phyloP scores from a whole-genome alignment of 2,888 invertebrate genomes.

The Danaus chrysippus region DNA sequence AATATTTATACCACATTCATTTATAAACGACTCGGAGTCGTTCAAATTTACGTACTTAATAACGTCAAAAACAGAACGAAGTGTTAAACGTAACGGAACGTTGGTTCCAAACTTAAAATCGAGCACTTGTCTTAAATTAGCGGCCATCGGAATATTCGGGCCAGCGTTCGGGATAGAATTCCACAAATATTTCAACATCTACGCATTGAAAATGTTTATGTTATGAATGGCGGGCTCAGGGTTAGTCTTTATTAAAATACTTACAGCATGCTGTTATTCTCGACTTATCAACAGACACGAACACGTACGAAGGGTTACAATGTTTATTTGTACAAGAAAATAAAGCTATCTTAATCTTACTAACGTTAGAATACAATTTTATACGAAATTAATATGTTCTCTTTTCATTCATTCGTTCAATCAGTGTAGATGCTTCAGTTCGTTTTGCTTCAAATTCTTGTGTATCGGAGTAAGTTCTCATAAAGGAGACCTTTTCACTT shows the following conservation, averaged over 20 bases:
- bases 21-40: too few relatives aligned
- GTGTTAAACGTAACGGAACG: neutral
- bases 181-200: slow-evolving; percentile 51
- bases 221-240: slow-evolving; percentile 28
- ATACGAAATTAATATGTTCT: too few relatives aligned
- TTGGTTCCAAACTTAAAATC: slow-evolving; percentile 41
- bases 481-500: slow-evolving; percentile 80
- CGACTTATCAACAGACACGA: neutral
- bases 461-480: slow-evolving; percentile 61
- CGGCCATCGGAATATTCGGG: slow-evolving; percentile 59
- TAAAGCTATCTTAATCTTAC: too few relatives aligned
- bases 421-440: too few relatives aligned
- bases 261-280: neutral
- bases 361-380: too few relatives aligned
- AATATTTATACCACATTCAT: too few relatives aligned
- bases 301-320: neutral
- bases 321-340: too few relatives aligned
- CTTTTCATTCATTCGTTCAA: too few relatives aligned
- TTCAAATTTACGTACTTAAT: too few relatives aligned
- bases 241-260: slow-evolving; percentile 19
- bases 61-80: neutral
- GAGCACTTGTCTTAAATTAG: slow-evolving; percentile 65
- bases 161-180: slow-evolving; percentile 56
- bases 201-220: slow-evolving; percentile 38
- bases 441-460: too few relatives aligned